Evolutionary conservation across 2,797 vertebrate species (phyloP).

Genomic region (Zenarchopterus dispar): DNA sequence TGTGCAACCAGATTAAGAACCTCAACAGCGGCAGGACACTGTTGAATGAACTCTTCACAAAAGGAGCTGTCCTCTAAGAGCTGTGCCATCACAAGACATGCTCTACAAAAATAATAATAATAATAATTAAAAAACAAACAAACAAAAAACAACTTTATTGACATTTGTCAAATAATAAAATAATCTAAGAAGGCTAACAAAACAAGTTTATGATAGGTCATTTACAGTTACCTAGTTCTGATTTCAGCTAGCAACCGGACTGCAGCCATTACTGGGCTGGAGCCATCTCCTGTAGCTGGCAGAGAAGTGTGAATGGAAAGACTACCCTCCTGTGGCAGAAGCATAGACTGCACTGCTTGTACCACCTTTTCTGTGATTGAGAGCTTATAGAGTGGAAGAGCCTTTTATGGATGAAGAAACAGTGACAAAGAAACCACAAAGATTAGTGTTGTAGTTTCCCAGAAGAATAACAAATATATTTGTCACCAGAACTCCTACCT

Average conservation of each 20-base stretch:
- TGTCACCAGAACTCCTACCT: conserved; percentile 81
- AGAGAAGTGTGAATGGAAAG: conserved; percentile 98
- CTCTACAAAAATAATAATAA: too few relatives aligned
- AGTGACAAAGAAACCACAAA: conserved; percentile 3
- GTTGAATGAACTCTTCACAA: conserved; percentile 99
- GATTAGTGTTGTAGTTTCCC: not conserved
- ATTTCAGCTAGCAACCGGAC: conserved; percentile 97
- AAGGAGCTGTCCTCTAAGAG: conserved; percentile 98
- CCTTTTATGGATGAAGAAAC: conserved; percentile 68
- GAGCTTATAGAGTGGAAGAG: conserved; percentile 97
- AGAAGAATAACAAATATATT: not conserved
- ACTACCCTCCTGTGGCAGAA: conserved; percentile 98
- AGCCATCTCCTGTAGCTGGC: conserved; percentile 96
- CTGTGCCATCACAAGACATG: conserved; percentile 99
- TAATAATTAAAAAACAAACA: not conserved
- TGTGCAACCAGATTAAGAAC: conserved; percentile 97
- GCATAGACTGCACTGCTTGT: conserved; percentile 99
- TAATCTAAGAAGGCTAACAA: not conserved
- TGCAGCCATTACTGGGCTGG: conserved; percentile 97
- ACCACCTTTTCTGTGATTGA: conserved; percentile 99
- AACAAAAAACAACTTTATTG: not conserved
- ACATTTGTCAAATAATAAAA: not conserved
- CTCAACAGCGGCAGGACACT: conserved; percentile 97
- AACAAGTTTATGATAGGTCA: not conserved
- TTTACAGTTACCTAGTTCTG: conserved; percentile 88